Evolutionary conservation across 2,797 vertebrate species (phyloP).

Genomic region (Thaleichthys pacificus): DNA sequence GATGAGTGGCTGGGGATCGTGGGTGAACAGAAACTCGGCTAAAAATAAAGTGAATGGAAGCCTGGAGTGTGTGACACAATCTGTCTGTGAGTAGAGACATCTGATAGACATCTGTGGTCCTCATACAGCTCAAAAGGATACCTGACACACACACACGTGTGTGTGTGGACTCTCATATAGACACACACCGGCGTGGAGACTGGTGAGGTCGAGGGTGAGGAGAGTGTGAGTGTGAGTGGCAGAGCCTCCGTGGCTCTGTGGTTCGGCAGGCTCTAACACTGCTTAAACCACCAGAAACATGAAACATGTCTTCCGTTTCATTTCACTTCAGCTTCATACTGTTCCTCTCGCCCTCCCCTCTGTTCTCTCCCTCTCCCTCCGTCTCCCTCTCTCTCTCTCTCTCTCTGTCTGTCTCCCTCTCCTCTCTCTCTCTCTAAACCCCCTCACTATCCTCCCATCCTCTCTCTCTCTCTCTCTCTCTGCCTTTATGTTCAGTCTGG

Average conservation of each 20-base stretch:
- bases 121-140: neutral
- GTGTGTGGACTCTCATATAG: neutral
- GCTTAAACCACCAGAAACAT: slow-evolving; percentile 17
- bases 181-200: neutral
- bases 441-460: too few relatives aligned
- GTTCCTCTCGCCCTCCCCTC: neutral
- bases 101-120: slow-evolving; percentile 26
- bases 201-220: neutral
- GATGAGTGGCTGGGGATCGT: slow-evolving; percentile 61
- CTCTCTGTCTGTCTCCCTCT: too few relatives aligned
- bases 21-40: slow-evolving; percentile 53
- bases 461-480: too few relatives aligned
- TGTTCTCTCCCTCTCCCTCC: too few relatives aligned
- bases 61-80: slow-evolving; percentile 31
- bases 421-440: too few relatives aligned
- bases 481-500: too few relatives aligned
- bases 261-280: slow-evolving; percentile 3
- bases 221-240: neutral
- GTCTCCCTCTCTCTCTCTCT: too few relatives aligned
- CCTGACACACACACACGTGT: neutral
- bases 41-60: slow-evolving; percentile 51
- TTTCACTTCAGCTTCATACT: neutral
- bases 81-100: slow-evolving; percentile 20
- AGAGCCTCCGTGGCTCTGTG: neutral
- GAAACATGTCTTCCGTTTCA: slow-evolving; percentile 32